phyloP scores from a whole-genome alignment of 2,888 invertebrate species.

The Sminthurinus aureus region DNA sequence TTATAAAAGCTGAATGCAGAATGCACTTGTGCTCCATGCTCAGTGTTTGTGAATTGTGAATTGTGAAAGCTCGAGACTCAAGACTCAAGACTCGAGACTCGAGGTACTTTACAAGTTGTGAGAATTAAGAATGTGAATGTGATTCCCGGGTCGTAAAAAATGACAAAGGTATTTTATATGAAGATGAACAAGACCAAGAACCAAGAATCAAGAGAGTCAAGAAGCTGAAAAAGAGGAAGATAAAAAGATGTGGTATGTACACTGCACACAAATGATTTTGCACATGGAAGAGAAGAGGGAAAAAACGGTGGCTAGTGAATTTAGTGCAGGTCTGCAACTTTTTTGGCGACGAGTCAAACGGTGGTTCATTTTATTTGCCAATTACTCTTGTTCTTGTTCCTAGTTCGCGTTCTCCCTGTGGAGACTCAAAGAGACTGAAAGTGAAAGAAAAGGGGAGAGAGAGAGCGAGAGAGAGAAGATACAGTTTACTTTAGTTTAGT shows the following conservation, averaged over 20 bases:
- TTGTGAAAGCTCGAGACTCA: too few species aligned
- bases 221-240: not conserved
- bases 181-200: not conserved
- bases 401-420: not conserved
- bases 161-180: not conserved
- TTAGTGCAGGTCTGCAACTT: not conserved
- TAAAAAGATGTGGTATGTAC: not conserved
- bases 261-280: not conserved
- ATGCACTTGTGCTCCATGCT: too few species aligned
- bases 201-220: not conserved
- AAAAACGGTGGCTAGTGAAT: not conserved
- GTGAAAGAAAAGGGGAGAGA: not conserved
- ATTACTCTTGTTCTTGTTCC: slow-evolving; percentile 16
- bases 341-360: slow-evolving; percentile 25
- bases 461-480: not conserved
- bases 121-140: too few species aligned
- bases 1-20: too few species aligned
- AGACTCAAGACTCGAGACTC: too few species aligned
- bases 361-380: slow-evolving; percentile 31
- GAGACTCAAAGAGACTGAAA: not conserved
- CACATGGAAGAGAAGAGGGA: not conserved
- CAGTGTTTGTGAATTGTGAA: too few species aligned
- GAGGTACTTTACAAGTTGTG: too few species aligned
- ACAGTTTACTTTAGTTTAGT: too few species aligned
- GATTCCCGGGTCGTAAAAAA: too few species aligned